These are phyloP conservation scores for Daktulosphaira vitifoliae DNA, from an alignment of 1,140 invertebrate species.

Conservation along the genomic window DNA sequence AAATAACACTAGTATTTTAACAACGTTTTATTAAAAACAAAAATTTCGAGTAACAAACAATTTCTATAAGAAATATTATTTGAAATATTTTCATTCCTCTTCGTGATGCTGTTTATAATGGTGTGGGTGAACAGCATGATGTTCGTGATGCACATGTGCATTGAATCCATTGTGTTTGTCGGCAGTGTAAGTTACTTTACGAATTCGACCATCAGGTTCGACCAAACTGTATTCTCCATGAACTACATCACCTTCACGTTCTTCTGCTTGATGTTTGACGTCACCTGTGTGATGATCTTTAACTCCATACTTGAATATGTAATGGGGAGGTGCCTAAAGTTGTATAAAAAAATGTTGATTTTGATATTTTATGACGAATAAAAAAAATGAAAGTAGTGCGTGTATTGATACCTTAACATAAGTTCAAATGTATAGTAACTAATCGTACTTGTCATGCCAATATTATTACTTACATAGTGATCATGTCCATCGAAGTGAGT, in stretches of 20 bases:
- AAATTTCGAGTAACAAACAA: too few species aligned
- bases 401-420: too few species aligned
- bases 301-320: constrained; percentile 49
- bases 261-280: constrained; percentile 52
- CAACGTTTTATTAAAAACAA: too few species aligned
- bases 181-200: constrained; percentile 53
- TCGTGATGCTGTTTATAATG: background rate
- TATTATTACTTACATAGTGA: constrained; percentile 10
- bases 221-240: constrained; percentile 43
- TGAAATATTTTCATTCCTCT: too few species aligned
- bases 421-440: too few species aligned
- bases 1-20: too few species aligned
- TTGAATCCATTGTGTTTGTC: constrained; percentile 56
- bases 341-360: too few species aligned
- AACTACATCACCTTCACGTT: constrained; percentile 51
- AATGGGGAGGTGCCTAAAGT: constrained; percentile 41
- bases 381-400: too few species aligned
- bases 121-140: background rate
- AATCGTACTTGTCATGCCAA: too few species aligned
- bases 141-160: constrained; percentile 51
- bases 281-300: constrained; percentile 51
- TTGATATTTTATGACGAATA: too few species aligned
- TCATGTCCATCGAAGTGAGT: constrained; percentile 5
- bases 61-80: too few species aligned
- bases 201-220: constrained; percentile 49